phyloP scores from a whole-genome alignment of 2,113 vertebrate genomes.

The Ochotona princeps region DNA sequence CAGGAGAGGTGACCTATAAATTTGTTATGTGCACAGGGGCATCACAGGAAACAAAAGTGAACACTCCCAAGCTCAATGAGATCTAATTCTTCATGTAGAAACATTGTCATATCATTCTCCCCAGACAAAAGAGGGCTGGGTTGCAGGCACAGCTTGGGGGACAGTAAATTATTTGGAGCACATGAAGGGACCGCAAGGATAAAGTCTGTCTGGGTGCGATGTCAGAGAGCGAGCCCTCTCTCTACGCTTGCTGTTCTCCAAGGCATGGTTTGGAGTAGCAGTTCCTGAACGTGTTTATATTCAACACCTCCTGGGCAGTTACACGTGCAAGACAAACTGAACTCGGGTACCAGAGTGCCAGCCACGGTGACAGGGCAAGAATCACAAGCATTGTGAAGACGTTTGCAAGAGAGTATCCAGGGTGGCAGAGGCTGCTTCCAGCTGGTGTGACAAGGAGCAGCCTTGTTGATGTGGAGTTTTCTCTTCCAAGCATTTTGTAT shows the following conservation, averaged over 20 bases:
- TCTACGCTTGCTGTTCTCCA: neutral
- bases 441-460: neutral
- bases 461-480: fast-evolving
- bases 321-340: fast-evolving
- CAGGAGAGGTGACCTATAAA: neutral
- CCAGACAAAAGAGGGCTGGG: neutral
- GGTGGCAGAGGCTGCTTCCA: neutral
- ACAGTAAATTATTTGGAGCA: neutral
- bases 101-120: no score
- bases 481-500: neutral
- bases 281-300: neutral
- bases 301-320: neutral
- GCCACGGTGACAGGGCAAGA: neutral
- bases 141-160: neutral
- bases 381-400: fast-evolving
- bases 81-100: neutral
- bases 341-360: fast-evolving
- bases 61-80: no score
- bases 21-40: neutral
- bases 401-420: fast-evolving
- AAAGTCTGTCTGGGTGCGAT: no score
- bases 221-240: neutral
- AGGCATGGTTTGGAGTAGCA: neutral
- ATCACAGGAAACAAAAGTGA: neutral
- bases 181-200: neutral